A percentile compares a stretch with the other conserved stretches of the same genome.
Conservation (phyloP, 2,113 vertebrate species). For the Antigone vipio region DNA sequence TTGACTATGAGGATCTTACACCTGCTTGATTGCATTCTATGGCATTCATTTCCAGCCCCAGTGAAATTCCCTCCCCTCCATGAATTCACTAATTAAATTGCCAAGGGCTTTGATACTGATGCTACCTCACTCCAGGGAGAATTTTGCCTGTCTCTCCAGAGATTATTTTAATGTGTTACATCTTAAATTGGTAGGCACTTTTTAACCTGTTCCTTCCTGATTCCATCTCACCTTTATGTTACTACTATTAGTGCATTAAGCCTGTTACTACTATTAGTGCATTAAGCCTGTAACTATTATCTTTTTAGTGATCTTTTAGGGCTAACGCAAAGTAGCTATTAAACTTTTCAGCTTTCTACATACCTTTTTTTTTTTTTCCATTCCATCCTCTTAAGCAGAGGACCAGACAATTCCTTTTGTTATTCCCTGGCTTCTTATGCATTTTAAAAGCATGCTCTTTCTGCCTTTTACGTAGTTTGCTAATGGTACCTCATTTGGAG, state of each 20-base stretch:
- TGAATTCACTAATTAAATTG: slow-evolving; percentile 59
- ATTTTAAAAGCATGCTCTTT: slow-evolving; percentile 41
- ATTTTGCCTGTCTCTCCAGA: slow-evolving; percentile 40
- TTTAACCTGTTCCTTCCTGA: slow-evolving; percentile 63
- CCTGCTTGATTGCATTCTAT: neutral
- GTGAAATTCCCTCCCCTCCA: slow-evolving; percentile 29
- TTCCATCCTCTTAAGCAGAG: neutral
- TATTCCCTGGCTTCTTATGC: slow-evolving; percentile 1
- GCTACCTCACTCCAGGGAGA: slow-evolving; percentile 32
- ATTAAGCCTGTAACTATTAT: slow-evolving; percentile 35
- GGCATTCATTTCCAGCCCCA: neutral
- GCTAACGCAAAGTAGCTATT: slow-evolving; percentile 37
- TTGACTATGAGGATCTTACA: neutral
- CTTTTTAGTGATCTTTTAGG: slow-evolving; percentile 5
- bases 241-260: slow-evolving; percentile 34
- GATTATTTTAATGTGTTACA: slow-evolving; percentile 56
- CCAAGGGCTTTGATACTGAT: slow-evolving; percentile 44
- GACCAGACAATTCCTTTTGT: slow-evolving; percentile 3
- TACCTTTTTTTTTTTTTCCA: neutral
- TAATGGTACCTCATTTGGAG: slow-evolving; percentile 43
- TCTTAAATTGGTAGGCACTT: slow-evolving; percentile 43
- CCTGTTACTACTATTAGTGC: slow-evolving; percentile 16
- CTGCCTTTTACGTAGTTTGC: slow-evolving; percentile 19
- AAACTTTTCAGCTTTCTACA: slow-evolving; percentile 34
- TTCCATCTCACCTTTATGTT: slow-evolving; percentile 26